Percentiles rank a stretch among this genome's conserved stretches.
Evolutionary conservation across 2,797 vertebrate genomes (phyloP).

Genomic region (Pseudopleuronectes americanus): DNA sequence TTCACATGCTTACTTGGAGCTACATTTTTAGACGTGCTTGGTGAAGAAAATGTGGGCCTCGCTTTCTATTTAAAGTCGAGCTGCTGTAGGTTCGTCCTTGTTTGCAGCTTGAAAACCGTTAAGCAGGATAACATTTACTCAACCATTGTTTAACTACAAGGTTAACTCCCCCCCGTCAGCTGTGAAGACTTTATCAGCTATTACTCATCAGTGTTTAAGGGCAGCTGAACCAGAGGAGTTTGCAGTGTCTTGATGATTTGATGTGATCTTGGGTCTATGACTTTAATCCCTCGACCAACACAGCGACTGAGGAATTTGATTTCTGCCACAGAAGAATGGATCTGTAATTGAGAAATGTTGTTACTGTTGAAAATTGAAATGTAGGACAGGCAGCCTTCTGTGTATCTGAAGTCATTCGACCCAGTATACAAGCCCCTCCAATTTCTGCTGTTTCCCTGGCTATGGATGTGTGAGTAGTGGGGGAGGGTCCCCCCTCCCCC

Average conservation of each 20-base stretch:
- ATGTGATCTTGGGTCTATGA: conserved; percentile 15
- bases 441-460: conserved; percentile 59
- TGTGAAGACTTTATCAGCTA: conserved; percentile 16
- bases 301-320: conserved; percentile 19
- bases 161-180: neutral
- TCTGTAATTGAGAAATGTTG: conserved; percentile 19
- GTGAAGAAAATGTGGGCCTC: conserved; percentile 4
- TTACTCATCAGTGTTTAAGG: conserved; percentile 29
- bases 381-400: conserved; percentile 39
- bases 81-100: conserved; percentile 14
- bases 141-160: conserved; percentile 13
- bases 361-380: conserved; percentile 39
- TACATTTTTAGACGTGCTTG: conserved; percentile 34
- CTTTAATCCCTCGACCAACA: conserved; percentile 23
- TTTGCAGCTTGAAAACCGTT: conserved; percentile 2
- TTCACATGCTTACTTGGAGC: conserved; percentile 22
- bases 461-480: conserved; percentile 64
- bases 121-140: neutral
- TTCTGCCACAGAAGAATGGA: neutral
- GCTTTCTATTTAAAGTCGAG: neutral
- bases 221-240: neutral
- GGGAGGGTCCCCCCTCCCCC: conserved; percentile 76
- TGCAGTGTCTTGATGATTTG: conserved; percentile 18
- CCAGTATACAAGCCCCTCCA: conserved; percentile 32
- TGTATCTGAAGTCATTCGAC: conserved; percentile 37